Conservation (phyloP, 2,888 invertebrate species). For the Xestia xanthographa region DNA sequence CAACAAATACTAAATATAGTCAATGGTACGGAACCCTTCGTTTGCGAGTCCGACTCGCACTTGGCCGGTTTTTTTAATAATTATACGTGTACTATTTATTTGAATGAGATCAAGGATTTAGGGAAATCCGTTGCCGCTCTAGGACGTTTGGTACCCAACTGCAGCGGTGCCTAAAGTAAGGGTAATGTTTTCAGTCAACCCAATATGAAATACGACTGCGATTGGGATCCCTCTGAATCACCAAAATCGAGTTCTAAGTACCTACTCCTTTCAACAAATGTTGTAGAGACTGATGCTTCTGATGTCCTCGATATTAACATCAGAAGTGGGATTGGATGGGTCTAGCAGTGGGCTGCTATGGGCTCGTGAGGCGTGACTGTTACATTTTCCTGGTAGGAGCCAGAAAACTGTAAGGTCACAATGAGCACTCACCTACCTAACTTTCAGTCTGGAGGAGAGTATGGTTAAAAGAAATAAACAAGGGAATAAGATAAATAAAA, state of each 20-base stretch:
- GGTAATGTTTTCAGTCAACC: not conserved
- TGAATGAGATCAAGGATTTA: conserved; percentile 3
- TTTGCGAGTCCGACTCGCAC: too few relatives aligned
- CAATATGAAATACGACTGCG: not conserved
- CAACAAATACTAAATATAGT: too few relatives aligned
- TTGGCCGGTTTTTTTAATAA: too few relatives aligned
- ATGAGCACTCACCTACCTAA: too few relatives aligned
- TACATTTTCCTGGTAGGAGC: too few relatives aligned
- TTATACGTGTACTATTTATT: not conserved
- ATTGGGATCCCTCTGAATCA: not conserved
- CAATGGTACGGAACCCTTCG: too few relatives aligned
- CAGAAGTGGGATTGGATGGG: not conserved
- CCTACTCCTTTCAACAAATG: not conserved
- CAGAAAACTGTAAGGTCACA: too few relatives aligned
- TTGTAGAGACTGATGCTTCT: not conserved
- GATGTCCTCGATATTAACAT: not conserved
- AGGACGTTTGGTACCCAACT: not conserved
- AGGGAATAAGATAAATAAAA: too few relatives aligned
- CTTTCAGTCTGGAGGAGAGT: too few relatives aligned
- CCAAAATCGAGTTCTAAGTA: not conserved
- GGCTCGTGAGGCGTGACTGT: not conserved
- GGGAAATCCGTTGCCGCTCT: not conserved
- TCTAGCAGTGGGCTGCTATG: not conserved
- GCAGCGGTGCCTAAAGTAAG: not conserved
- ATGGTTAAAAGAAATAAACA: too few relatives aligned